These are phyloP conservation scores for Zeugodacus cucurbitae DNA, from an alignment of 1,140 invertebrate species.

Conservation along the genomic window DNA sequence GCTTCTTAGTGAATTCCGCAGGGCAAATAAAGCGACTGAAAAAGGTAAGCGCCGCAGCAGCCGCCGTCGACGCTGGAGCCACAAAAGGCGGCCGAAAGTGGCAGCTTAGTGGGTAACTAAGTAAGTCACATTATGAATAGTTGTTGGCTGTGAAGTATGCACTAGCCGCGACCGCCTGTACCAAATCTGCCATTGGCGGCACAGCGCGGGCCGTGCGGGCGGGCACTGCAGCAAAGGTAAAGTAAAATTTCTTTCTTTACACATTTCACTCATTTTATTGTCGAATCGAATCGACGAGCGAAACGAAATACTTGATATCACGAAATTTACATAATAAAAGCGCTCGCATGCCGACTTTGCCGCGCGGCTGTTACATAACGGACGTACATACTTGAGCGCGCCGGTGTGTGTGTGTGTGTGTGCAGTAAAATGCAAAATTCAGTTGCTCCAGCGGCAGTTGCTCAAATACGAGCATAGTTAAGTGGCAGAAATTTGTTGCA, in stretches of 20 bases:
- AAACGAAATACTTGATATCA: constrained; percentile 3
- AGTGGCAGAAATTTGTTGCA: background rate
- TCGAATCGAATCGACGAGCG: background rate
- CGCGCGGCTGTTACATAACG: background rate
- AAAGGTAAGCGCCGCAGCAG: constrained; percentile 8
- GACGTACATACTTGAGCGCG: background rate
- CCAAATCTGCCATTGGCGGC: background rate
- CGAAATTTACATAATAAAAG: constrained; percentile 17
- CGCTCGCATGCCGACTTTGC: background rate
- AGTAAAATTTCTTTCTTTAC: background rate
- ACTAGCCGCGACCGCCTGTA: background rate
- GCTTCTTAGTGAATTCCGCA: constrained; percentile 18
- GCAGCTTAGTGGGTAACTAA: constrained; percentile 12
- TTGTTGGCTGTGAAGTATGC: background rate
- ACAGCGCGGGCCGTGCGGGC: background rate
- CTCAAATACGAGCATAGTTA: background rate
- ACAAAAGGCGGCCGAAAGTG: constrained; percentile 1
- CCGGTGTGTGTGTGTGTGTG: background rate
- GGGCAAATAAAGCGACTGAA: background rate
- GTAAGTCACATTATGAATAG: background rate
- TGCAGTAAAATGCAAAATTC: background rate
- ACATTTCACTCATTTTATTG: background rate
- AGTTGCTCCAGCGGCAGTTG: background rate
- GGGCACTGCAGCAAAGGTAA: background rate
- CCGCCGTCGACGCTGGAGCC: background rate